Conservation (phyloP, 2,113 vertebrate species). For the Odocoileus virginianus region DNA sequence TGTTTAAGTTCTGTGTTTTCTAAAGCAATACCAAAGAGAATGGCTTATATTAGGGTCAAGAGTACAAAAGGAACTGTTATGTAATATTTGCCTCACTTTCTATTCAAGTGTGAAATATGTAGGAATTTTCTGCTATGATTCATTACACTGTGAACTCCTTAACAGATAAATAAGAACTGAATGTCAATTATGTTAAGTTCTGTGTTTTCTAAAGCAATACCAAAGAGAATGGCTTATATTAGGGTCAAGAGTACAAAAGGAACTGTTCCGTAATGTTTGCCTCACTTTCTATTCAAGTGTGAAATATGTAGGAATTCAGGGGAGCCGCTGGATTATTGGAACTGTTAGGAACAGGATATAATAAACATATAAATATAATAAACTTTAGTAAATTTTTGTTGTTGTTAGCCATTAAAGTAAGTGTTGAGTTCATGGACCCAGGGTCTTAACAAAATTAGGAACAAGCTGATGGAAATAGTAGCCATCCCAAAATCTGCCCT, state of each 20-base stretch:
- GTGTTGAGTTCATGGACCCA: neutral
- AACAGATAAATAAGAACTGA: neutral
- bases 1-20: conserved; percentile 18
- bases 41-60: neutral
- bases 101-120: neutral
- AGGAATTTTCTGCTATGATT: neutral
- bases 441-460: neutral
- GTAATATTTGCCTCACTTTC: conserved; percentile 8
- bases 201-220: conserved; percentile 17
- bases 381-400: neutral
- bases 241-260: neutral
- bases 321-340: neutral
- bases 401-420: neutral
- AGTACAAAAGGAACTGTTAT: neutral
- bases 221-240: neutral
- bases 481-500: neutral
- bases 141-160: neutral
- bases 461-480: neutral
- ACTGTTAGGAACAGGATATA: neutral
- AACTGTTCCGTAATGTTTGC: conserved; percentile 13
- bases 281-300: conserved; percentile 13
- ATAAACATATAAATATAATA: neutral
- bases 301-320: neutral
- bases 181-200: conserved; percentile 42
- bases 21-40: neutral